phyloP scores from a whole-genome alignment of 2,113 vertebrate genomes.

The Pheucticus melanocephalus region DNA sequence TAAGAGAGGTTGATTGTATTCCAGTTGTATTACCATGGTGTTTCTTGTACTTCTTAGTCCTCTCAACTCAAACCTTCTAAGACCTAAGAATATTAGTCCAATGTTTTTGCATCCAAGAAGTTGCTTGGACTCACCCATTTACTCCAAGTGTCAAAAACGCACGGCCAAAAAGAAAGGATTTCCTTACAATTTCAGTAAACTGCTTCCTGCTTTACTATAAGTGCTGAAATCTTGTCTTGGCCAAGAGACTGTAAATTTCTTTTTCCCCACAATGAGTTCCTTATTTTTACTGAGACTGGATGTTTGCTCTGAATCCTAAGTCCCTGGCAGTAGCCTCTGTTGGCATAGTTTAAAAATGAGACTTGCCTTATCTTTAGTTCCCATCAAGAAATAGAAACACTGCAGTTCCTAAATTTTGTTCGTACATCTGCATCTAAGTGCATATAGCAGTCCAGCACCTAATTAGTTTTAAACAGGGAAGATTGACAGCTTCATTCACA shows the following conservation, averaged over 20 bases:
- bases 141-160: not conserved
- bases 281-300: not conserved
- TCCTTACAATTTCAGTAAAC: not conserved
- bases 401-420: not conserved
- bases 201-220: not conserved
- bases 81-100: not conserved
- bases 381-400: not conserved
- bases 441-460: not conserved
- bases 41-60: not conserved
- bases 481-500: not conserved
- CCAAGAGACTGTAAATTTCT: not conserved
- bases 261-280: not conserved
- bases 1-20: not conserved
- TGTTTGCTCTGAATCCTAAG: not conserved
- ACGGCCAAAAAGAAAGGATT: not conserved
- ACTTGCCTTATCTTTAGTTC: not conserved
- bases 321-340: not conserved
- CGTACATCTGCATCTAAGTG: not conserved
- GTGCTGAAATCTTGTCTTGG: constrained; percentile 13
- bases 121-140: not conserved
- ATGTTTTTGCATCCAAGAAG: not conserved
- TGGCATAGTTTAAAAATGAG: constrained; percentile 1
- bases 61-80: not conserved
- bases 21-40: not conserved
- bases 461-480: not conserved